Base-by-base conservation (phyloP, 2,113 vertebrate species). In the Picathartes gymnocephalus region DNA sequence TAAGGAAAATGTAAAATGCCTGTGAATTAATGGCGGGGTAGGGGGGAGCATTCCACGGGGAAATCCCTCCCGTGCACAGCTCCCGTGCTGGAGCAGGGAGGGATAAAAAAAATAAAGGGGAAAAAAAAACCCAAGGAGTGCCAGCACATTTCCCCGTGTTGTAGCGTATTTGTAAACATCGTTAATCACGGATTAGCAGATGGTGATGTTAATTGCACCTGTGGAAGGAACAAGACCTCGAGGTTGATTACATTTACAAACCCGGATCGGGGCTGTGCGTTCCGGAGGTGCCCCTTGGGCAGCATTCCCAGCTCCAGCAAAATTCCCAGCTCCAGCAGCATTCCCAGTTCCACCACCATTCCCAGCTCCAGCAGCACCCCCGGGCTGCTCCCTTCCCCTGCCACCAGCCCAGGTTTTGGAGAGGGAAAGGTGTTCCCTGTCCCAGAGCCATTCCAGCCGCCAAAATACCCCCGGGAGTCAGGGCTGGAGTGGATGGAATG, bases 101-200 rank as follows among this genome's bases (percentile, higher is more conserved):
- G 18, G 5, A 19, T 1, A 13, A 18, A 14, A 21, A 33, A 35
- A 8, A 60, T 1, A 37, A 37, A 23, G 16, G 50, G 6, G 2
- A 12, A 23, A 53, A 31, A 6, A 10, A n/a, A 17, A n/a, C 6
- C 42, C 53, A 70, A 76, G 71, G 60, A 90, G 94, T 37, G 95
- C 51, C 48, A 33, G 94, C 97, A 94, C 87, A 62, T 95, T 92
- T 94, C 27, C 78, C 97, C 94, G 95, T 53, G 94, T 95, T 93
- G 88, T 93, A 96, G 97, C 95, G 8, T 98, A 98, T 99, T 98
- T 98, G 98, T 99, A 98, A 99, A 99, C 98, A 98, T 97, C 96
- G 97, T 99, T 99, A 99, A 99, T 99, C 98, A 99, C 97, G 97
- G 98, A 98, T 99, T 98, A 99, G 98, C 99, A 99, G 98, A 99